These are phyloP conservation scores for Campaea margaritaria DNA, from an alignment of 2,888 invertebrate species.

Conservation along the genomic window DNA sequence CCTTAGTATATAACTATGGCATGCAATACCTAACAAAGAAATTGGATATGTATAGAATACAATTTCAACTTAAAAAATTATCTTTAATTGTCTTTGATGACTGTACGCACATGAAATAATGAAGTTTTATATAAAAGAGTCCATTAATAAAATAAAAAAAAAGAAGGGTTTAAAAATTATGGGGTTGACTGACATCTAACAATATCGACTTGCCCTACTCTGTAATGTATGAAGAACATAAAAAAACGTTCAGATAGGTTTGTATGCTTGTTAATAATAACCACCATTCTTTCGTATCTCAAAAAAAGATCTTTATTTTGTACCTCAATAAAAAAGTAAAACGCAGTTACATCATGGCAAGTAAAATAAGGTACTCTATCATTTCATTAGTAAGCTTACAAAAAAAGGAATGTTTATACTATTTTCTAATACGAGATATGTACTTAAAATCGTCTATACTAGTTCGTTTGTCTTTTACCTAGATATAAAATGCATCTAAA, in stretches of 20 bases:
- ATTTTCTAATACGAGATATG: conserved; percentile 26
- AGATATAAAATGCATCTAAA: conserved; percentile 25
- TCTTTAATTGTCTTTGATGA: conserved; percentile 6
- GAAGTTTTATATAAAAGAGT: too few species aligned
- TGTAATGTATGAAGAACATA: not conserved
- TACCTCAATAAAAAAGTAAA: conserved; percentile 19
- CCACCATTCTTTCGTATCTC: conserved; percentile 7
- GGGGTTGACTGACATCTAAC: not conserved
- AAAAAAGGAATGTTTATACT: conserved; percentile 27
- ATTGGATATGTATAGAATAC: conserved; percentile 5
- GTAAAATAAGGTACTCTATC: conserved; percentile 23
- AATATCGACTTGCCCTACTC: not conserved
- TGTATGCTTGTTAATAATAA: conserved; percentile 6
- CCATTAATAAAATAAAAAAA: too few species aligned
- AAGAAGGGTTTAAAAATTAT: not conserved
- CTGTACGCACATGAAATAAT: not conserved
- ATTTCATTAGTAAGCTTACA: conserved; percentile 26
- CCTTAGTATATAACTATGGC: conserved; percentile 23
- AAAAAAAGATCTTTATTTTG: conserved; percentile 24
- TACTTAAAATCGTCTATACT: conserved; percentile 23
- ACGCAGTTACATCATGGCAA: conserved; percentile 24
- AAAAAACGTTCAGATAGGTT: not conserved
- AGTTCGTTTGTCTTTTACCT: conserved; percentile 20
- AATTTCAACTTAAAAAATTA: conserved; percentile 8
- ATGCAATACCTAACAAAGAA: conserved; percentile 12